A percentile compares a stretch with the other conserved stretches of the same genome.
These are phyloP conservation scores for Aphrocallistes beatrix DNA, from an alignment of 37 sponge, comb jelly and placozoan species.

Conservation along the genomic window DNA sequence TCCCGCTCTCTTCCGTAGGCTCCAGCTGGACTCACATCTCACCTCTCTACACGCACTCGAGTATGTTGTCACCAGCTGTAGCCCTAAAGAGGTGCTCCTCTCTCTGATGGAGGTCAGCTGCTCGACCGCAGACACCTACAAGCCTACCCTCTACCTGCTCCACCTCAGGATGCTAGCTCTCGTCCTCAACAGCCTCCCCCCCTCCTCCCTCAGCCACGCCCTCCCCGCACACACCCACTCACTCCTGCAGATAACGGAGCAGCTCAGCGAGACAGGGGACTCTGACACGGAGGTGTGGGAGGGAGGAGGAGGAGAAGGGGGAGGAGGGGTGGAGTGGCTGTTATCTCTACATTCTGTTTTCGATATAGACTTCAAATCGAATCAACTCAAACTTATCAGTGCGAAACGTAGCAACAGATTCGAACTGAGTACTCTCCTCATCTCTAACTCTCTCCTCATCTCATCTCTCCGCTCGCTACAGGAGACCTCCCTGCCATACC, in stretches of 20 bases:
- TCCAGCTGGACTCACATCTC: neutral
- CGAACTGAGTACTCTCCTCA: neutral
- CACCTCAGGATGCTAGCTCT: neutral
- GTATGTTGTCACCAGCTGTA: neutral
- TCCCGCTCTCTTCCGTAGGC: neutral
- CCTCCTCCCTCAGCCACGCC: too few species aligned
- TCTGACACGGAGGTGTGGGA: too few species aligned
- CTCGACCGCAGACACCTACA: neutral
- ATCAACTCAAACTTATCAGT: neutral
- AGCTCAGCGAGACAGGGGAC: too few species aligned
- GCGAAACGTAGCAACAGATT: neutral
- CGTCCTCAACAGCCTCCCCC: neutral
- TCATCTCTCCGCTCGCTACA: neutral
- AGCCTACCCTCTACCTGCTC: neutral
- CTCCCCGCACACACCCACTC: too few species aligned
- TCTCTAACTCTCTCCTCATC: neutral
- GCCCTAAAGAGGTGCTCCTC: neutral
- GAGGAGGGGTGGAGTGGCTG: neutral
- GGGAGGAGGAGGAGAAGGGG: too few species aligned
- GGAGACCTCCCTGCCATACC: neutral
- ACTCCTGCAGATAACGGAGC: too few species aligned
- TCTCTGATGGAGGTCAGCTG: neutral
- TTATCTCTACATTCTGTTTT: neutral
- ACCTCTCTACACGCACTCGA: neutral
- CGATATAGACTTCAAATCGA: neutral